Evolutionary conservation across 2,888 invertebrate genomes (phyloP).

Genomic region (Tryphoninae sp.): DNA sequence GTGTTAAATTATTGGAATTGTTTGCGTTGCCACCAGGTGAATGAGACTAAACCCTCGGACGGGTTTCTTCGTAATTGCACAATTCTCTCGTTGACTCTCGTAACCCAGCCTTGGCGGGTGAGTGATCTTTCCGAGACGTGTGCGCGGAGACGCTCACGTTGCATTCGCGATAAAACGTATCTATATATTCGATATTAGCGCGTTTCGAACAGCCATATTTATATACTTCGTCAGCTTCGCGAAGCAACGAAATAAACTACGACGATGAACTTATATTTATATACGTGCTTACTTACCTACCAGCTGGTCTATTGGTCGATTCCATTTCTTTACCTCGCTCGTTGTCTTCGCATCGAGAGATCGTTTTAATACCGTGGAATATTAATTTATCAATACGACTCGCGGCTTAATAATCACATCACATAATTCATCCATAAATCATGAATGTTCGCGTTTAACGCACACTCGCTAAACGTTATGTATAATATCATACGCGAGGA

Average conservation of each 20-base stretch:
- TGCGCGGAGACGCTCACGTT: slow-evolving; percentile 22
- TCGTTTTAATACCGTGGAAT: slow-evolving; percentile 60
- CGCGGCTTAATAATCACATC: slow-evolving; percentile 76
- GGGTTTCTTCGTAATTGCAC: slow-evolving; percentile 44
- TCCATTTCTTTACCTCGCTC: slow-evolving; percentile 28
- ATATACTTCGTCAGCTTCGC: too few relatives aligned
- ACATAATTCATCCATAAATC: slow-evolving; percentile 77
- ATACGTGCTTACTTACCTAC: not conserved
- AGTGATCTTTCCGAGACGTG: slow-evolving; percentile 63
- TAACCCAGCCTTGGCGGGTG: slow-evolving; percentile 65
- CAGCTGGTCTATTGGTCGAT: not conserved
- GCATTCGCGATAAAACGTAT: slow-evolving; percentile 1
- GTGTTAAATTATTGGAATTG: too few relatives aligned
- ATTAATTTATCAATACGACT: slow-evolving; percentile 77
- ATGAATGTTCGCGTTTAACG: slow-evolving; percentile 67
- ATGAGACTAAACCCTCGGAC: not conserved
- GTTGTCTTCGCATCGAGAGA: slow-evolving; percentile 39
- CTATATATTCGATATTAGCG: not conserved
- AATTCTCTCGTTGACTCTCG: slow-evolving; percentile 38
- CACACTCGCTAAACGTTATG: slow-evolving; percentile 60
- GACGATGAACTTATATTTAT: not conserved
- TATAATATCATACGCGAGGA: slow-evolving; percentile 36
- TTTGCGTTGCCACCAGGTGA: too few relatives aligned
- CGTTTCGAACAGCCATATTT: too few relatives aligned
- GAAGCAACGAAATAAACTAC: slow-evolving; percentile 1